These are phyloP conservation scores for Lepidurus arcticus DNA, from an alignment of 1,140 invertebrate species.

Conservation along the genomic window DNA sequence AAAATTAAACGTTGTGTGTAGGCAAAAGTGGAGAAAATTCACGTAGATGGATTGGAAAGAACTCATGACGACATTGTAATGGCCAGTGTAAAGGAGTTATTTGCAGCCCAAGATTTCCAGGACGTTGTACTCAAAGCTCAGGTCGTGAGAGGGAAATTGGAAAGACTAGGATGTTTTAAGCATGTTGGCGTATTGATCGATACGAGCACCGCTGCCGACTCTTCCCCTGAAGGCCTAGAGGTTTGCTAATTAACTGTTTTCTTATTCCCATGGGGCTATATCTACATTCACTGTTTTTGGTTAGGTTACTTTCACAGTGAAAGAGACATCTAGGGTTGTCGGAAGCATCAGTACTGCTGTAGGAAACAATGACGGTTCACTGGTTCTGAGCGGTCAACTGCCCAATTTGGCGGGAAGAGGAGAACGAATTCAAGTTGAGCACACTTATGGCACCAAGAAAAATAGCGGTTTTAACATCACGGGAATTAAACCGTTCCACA, in stretches of 20 bases:
- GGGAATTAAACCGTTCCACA: slow-evolving; percentile 66
- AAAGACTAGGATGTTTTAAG: slow-evolving; percentile 74
- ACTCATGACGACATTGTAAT: slow-evolving; percentile 80
- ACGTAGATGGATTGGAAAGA: slow-evolving; percentile 69
- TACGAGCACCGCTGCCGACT: slow-evolving; percentile 63
- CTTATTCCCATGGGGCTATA: neutral
- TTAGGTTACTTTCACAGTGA: slow-evolving; percentile 73
- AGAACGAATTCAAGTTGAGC: slow-evolving; percentile 68
- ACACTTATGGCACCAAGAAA: slow-evolving; percentile 64
- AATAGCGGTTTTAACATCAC: slow-evolving; percentile 64
- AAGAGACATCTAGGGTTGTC: slow-evolving; percentile 63
- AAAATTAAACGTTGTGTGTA: slow-evolving; percentile 43
- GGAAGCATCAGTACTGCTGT: slow-evolving; percentile 76
- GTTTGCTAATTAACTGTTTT: slow-evolving; percentile 44
- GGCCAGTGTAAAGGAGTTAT: slow-evolving; percentile 62
- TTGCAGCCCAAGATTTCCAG: slow-evolving; percentile 56
- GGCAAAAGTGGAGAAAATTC: slow-evolving; percentile 69
- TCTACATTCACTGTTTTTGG: slow-evolving; percentile 32
- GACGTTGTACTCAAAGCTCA: slow-evolving; percentile 48
- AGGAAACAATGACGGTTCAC: slow-evolving; percentile 76
- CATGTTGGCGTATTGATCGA: slow-evolving; percentile 74
- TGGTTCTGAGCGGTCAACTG: slow-evolving; percentile 60
- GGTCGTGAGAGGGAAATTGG: slow-evolving; percentile 59
- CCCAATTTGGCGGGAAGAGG: slow-evolving; percentile 78
- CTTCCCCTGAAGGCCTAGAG: slow-evolving; percentile 70